Evolutionary conservation across 2,797 vertebrate species (phyloP).

Genomic region (Paedocypris micromegethes): DNA sequence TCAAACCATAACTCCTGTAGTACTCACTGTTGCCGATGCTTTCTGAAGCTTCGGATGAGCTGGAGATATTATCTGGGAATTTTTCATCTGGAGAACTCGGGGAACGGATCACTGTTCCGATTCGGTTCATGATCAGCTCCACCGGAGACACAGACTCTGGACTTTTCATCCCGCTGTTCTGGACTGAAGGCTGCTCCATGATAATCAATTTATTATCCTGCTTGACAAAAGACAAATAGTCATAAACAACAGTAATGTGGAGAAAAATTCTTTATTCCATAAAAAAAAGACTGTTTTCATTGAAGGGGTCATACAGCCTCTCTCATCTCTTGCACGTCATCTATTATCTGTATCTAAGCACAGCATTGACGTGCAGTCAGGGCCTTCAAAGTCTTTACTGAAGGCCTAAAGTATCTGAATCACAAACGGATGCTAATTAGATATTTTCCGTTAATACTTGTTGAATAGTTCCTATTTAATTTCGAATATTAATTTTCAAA

Average conservation of each 20-base stretch:
- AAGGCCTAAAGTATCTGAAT: too few species aligned
- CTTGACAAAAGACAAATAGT: conserved; percentile 39
- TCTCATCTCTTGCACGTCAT: too few species aligned
- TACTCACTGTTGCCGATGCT: conserved; percentile 74
- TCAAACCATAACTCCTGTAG: background rate
- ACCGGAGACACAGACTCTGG: conserved; percentile 64
- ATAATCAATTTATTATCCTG: conserved; percentile 88
- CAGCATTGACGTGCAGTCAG: too few species aligned
- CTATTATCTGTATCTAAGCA: too few species aligned
- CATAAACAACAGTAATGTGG: background rate
- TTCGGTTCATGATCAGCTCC: conserved; percentile 72
- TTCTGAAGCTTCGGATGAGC: conserved; percentile 90
- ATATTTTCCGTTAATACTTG: too few species aligned
- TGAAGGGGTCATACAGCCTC: too few species aligned
- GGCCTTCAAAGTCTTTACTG: too few species aligned
- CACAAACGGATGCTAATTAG: too few species aligned
- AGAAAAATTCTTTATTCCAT: too few species aligned
- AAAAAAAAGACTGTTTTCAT: too few species aligned
- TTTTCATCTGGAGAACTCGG: conserved; percentile 81
- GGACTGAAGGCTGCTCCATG: conserved; percentile 84
- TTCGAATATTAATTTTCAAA: too few species aligned
- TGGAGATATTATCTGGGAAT: conserved; percentile 86
- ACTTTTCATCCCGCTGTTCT: conserved; percentile 71
- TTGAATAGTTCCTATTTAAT: too few species aligned
- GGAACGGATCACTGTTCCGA: conserved; percentile 66